Evolutionary conservation across 2,113 vertebrate species (phyloP).

Genomic region (Elachura formosa): DNA sequence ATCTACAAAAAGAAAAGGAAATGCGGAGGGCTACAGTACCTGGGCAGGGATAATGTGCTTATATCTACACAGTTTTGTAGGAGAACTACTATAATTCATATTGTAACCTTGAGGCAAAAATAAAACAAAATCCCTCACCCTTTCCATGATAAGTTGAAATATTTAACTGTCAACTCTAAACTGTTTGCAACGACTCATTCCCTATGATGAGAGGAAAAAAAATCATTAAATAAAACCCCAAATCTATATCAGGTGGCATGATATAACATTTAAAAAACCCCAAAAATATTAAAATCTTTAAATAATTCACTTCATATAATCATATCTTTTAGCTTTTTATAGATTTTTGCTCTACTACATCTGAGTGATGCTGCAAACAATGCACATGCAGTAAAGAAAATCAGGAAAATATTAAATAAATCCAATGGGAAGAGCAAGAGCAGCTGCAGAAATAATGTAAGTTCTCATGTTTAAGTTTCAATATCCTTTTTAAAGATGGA

Average conservation of each 20-base stretch:
- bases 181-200: neutral
- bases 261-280: neutral
- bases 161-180: neutral
- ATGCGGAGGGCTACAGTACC: neutral
- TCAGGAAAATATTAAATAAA: neutral
- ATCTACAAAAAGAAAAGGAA: neutral
- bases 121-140: rapidly evolving
- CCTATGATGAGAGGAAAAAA: neutral
- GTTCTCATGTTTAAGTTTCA: neutral
- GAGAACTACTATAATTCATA: neutral
- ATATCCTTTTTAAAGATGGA: neutral
- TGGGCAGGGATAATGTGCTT: neutral
- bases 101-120: neutral
- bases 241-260: neutral
- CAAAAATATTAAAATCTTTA: neutral
- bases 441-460: neutral
- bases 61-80: neutral
- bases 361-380: neutral
- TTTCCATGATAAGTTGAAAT: neutral
- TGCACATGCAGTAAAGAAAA: neutral
- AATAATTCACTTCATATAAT: neutral
- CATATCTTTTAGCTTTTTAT: neutral
- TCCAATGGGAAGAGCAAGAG: neutral
- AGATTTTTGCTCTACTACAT: neutral
- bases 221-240: neutral